A percentile compares a stretch with the other conserved stretches of the same genome.
phyloP scores from a whole-genome alignment of 2,113 vertebrate species.

The Anoplopoma fimbria region DNA sequence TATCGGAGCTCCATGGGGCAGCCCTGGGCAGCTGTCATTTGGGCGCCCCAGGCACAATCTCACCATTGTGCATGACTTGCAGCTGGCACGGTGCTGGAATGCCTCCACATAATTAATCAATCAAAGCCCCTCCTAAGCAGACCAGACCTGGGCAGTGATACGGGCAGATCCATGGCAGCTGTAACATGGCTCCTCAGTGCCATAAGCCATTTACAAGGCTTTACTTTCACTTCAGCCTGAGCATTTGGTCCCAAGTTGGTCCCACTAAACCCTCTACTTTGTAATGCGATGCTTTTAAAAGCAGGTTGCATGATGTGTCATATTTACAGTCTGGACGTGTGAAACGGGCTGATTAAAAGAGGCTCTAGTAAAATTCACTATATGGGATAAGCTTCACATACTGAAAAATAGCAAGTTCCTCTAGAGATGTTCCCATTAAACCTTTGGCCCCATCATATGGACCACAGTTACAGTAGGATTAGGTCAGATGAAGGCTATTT shows the following conservation, averaged over 20 bases:
- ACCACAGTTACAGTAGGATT: slow-evolving; percentile 30
- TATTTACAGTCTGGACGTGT: slow-evolving; percentile 42
- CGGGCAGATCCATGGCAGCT: slow-evolving; percentile 71
- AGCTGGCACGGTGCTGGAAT: slow-evolving; percentile 77
- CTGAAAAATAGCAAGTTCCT: slow-evolving; percentile 4
- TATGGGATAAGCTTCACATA: slow-evolving; percentile 12
- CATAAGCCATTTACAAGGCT: slow-evolving; percentile 63
- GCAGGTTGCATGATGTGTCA: slow-evolving; percentile 24
- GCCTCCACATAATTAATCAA: slow-evolving; percentile 70
- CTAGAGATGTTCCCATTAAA: slow-evolving; percentile 25
- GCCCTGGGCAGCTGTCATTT: slow-evolving; percentile 75
- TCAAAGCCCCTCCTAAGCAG: slow-evolving; percentile 63
- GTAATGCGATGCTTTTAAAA: slow-evolving; percentile 49
- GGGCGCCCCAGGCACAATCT: slow-evolving; percentile 73
- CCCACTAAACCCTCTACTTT: slow-evolving; percentile 30
- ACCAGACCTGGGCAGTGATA: slow-evolving; percentile 59
- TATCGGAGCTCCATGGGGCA: slow-evolving; percentile 36
- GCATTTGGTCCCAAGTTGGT: slow-evolving; percentile 34
- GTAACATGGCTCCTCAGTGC: slow-evolving; percentile 49
- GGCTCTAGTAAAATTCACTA: slow-evolving; percentile 27
- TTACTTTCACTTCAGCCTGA: slow-evolving; percentile 53
- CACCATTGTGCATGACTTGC: slow-evolving; percentile 76
- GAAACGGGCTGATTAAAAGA: slow-evolving; percentile 33
- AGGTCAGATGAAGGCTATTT: slow-evolving; percentile 29
- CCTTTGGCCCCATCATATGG: slow-evolving; percentile 1